Percentiles rank a stretch among this genome's conserved stretches.
Evolutionary conservation across 1,140 invertebrate species (phyloP).

Genomic region (Zaprionus taronus): DNA sequence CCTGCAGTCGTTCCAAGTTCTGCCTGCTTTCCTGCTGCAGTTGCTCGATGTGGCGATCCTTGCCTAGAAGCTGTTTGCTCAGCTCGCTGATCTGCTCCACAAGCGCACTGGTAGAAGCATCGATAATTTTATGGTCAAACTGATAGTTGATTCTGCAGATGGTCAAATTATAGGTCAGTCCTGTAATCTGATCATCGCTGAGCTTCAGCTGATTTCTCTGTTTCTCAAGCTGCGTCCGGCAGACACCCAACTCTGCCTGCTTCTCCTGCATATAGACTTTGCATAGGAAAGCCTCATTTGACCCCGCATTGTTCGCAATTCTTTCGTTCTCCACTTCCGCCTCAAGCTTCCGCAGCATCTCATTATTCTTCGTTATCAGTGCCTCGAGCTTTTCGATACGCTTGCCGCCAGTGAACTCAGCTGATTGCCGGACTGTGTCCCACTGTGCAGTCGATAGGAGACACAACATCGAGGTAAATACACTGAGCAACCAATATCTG

Average conservation of each 20-base stretch:
- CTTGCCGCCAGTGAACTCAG: neutral
- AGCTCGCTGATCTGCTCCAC: neutral
- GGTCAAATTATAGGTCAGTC: neutral
- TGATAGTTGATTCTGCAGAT: neutral
- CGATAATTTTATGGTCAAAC: neutral
- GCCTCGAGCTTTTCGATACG: neutral
- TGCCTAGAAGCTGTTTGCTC: neutral
- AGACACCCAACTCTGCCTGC: neutral
- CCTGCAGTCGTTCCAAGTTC: neutral
- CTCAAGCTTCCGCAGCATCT: neutral
- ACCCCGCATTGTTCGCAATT: neutral
- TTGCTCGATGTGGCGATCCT: neutral
- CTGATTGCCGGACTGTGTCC: neutral
- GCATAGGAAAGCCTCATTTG: neutral
- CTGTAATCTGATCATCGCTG: slow-evolving; percentile 1
- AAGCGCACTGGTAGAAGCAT: neutral
- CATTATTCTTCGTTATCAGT: neutral
- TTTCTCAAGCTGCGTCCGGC: neutral
- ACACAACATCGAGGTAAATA: neutral
- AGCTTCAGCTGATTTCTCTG: neutral
- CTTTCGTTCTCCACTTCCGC: neutral
- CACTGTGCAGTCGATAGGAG: neutral
- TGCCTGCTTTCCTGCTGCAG: neutral
- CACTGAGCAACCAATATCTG: neutral
- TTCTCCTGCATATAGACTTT: neutral